Percentiles rank a stretch among this genome's conserved stretches.
phyloP scores from a whole-genome alignment of 2,797 vertebrate species.

The Aeoliscus strigatus region DNA sequence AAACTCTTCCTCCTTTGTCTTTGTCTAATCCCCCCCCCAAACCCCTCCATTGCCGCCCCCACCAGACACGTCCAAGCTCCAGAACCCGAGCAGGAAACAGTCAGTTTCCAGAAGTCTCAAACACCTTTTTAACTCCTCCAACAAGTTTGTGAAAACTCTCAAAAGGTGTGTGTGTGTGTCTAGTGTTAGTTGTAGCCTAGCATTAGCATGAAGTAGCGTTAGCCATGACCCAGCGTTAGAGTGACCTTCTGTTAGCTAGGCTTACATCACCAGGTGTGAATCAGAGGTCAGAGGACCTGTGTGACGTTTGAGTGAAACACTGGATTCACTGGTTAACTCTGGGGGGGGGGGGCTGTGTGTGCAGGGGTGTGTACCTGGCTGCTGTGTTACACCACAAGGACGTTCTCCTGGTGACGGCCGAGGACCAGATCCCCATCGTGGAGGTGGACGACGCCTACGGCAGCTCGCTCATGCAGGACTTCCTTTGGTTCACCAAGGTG shows the following conservation, averaged over 20 bases:
- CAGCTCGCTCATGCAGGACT: conserved; percentile 93
- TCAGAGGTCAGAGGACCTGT: too few species aligned
- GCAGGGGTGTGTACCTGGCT: conserved; percentile 91
- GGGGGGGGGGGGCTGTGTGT: conserved; percentile 30
- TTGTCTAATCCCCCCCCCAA: neutral
- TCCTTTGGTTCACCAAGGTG: conserved; percentile 99
- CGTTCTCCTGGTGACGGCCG: conserved; percentile 90
- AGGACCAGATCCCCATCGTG: conserved; percentile 97
- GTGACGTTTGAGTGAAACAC: too few species aligned
- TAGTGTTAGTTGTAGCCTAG: too few species aligned
- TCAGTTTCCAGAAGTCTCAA: conserved; percentile 94
- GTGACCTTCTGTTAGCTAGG: too few species aligned
- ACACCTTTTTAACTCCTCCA: conserved; percentile 95
- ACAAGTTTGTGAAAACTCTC: conserved; percentile 96
- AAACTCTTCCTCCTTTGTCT: neutral
- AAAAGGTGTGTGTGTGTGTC: conserved; percentile 82
- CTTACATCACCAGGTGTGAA: too few species aligned
- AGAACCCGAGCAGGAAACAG: conserved; percentile 91
- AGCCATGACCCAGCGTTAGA: too few species aligned
- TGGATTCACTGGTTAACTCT: too few species aligned
- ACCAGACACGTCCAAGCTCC: conserved; percentile 85
- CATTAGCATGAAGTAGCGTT: too few species aligned
- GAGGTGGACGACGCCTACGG: conserved; percentile 94
- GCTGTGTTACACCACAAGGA: conserved; percentile 95
- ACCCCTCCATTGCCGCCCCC: neutral